Evolutionary conservation across 2,113 vertebrate species (phyloP).

Genomic region (Lagopus muta): DNA sequence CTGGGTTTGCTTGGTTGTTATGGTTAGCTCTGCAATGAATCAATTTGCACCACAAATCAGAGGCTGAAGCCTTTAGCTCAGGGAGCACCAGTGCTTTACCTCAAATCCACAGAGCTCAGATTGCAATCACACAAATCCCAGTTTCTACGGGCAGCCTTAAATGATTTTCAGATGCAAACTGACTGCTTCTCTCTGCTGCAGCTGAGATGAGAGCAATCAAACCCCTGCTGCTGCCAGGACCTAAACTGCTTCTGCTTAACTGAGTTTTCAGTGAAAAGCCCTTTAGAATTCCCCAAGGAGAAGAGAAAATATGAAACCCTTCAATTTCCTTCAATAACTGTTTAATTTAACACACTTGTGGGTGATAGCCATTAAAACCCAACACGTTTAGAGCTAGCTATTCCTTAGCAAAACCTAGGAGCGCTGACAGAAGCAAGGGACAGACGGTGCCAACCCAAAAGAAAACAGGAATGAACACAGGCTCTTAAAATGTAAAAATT

Average conservation of each 20-base stretch:
- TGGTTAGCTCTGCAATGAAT: fast-evolving
- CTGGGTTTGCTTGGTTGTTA: background rate
- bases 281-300: background rate
- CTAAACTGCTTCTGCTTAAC: background rate
- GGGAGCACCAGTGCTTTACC: background rate
- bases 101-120: background rate
- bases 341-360: background rate
- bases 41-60: fast-evolving
- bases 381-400: background rate
- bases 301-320: background rate
- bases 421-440: background rate
- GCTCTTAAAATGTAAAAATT: background rate
- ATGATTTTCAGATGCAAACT: background rate
- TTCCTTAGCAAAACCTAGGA: background rate
- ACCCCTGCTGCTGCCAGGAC: background rate
- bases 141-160: background rate
- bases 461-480: background rate
- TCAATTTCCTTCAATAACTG: background rate
- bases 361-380: background rate
- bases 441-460: background rate
- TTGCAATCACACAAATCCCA: background rate
- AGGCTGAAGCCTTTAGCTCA: background rate
- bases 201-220: background rate
- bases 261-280: background rate
- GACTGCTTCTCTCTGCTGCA: background rate